Conservation (phyloP, 2,113 vertebrate genomes). For the Ammodytes marinus region DNA sequence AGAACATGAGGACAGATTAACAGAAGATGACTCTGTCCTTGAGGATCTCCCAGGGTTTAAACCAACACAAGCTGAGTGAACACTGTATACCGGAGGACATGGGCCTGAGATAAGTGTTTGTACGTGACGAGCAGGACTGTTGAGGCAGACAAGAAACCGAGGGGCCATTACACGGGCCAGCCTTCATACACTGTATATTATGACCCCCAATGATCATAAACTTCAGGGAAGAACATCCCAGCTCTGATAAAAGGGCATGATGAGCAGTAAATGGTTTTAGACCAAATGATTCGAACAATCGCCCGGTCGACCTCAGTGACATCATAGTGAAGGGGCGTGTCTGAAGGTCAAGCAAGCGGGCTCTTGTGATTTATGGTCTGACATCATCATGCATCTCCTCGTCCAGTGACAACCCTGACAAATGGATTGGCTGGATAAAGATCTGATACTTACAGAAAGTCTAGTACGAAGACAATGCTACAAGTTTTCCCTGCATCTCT, state of each 20-base stretch:
- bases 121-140: conserved; percentile 25
- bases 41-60: conserved; percentile 56
- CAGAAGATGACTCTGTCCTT: conserved; percentile 55
- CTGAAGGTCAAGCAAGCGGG: conserved; percentile 43
- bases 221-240: conserved; percentile 8
- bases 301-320: not conserved
- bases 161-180: conserved; percentile 13
- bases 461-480: not conserved
- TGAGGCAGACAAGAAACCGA: conserved; percentile 18
- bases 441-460: conserved; percentile 5
- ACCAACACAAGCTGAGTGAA: conserved; percentile 31
- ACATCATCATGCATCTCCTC: conserved; percentile 21
- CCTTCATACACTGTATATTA: conserved; percentile 6
- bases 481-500: not conserved
- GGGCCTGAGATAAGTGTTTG: conserved; percentile 49
- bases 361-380: conserved; percentile 58
- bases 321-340: conserved; percentile 1
- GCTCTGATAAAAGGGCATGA: not conserved
- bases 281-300: conserved; percentile 1
- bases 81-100: conserved; percentile 24
- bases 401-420: conserved; percentile 20
- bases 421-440: conserved; percentile 16
- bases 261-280: not conserved
- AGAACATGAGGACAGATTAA: conserved; percentile 55
- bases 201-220: conserved; percentile 33